A percentile compares a stretch with the other conserved stretches of the same genome.
Evolutionary conservation across 2,113 vertebrate genomes (phyloP).

Genomic region (Rafetus swinhoei): DNA sequence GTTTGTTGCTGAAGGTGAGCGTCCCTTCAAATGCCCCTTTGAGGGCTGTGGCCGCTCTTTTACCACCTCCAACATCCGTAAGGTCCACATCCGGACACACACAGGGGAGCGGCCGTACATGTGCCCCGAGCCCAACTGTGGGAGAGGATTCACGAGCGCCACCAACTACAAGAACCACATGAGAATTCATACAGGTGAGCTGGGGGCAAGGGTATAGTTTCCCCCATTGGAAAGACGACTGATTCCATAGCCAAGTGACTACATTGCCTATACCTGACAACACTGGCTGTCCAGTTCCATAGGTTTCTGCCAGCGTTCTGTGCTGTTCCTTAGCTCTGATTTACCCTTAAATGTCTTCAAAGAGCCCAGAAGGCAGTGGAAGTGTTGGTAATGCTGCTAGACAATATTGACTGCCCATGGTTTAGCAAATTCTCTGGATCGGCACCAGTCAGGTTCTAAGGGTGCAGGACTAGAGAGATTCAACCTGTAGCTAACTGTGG

Average conservation of each 20-base stretch:
- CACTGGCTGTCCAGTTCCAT: neutral
- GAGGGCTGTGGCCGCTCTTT: slow-evolving; percentile 87
- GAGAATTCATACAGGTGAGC: slow-evolving; percentile 88
- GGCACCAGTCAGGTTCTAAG: no score
- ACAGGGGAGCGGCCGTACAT: slow-evolving; percentile 85
- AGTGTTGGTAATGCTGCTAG: no score
- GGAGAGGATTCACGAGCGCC: slow-evolving; percentile 86
- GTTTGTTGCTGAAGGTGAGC: slow-evolving; percentile 75
- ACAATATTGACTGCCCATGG: no score
- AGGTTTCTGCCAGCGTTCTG: neutral
- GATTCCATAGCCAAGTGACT: neutral
- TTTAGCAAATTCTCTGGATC: no score
- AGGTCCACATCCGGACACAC: slow-evolving; percentile 87
- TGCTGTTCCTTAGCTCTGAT: no score
- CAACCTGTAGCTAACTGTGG: no score
- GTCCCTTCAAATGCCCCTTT: slow-evolving; percentile 86
- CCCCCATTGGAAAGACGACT: neutral
- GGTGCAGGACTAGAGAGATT: no score
- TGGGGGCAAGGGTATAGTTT: neutral
- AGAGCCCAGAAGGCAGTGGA: no score
- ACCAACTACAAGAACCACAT: slow-evolving; percentile 91
- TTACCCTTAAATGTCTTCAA: no score
- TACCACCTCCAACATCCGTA: slow-evolving; percentile 87
- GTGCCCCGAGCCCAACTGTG: slow-evolving; percentile 82
- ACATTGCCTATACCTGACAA: rapidly evolving